These are phyloP conservation scores for Salarias fasciatus DNA, from an alignment of 2,797 vertebrate species.

Conservation along the genomic window DNA sequence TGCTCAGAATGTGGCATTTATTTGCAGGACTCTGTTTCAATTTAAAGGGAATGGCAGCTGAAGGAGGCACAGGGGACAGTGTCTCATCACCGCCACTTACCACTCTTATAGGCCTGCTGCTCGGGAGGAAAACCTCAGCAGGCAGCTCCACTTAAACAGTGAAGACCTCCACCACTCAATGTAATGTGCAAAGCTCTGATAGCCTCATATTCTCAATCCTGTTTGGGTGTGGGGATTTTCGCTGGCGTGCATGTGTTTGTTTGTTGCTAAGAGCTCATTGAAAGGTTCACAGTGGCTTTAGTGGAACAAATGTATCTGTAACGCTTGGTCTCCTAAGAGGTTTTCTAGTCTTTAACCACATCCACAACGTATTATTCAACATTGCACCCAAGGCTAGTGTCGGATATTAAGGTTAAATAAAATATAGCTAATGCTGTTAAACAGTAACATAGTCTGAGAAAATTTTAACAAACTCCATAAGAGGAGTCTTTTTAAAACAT, in stretches of 20 bases:
- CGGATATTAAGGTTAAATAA: neutral
- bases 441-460: neutral
- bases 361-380: neutral
- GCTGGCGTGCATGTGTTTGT: constrained; percentile 10
- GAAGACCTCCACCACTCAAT: constrained; percentile 82
- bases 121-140: constrained; percentile 73
- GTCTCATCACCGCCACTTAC: constrained; percentile 86
- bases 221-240: constrained; percentile 38
- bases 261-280: constrained; percentile 8
- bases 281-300: constrained; percentile 31
- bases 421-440: neutral
- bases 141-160: constrained; percentile 77
- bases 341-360: constrained; percentile 9
- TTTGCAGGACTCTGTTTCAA: constrained; percentile 90
- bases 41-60: constrained; percentile 91
- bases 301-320: constrained; percentile 21
- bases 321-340: constrained; percentile 2
- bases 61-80: constrained; percentile 89
- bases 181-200: constrained; percentile 73
- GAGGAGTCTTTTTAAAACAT: neutral
- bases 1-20: constrained; percentile 86
- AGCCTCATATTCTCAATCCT: constrained; percentile 66
- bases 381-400: neutral
- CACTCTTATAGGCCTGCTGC: constrained; percentile 77
- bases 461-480: neutral